Conservation (phyloP, 2,797 vertebrate genomes). For the Podarcis lilfordi region DNA sequence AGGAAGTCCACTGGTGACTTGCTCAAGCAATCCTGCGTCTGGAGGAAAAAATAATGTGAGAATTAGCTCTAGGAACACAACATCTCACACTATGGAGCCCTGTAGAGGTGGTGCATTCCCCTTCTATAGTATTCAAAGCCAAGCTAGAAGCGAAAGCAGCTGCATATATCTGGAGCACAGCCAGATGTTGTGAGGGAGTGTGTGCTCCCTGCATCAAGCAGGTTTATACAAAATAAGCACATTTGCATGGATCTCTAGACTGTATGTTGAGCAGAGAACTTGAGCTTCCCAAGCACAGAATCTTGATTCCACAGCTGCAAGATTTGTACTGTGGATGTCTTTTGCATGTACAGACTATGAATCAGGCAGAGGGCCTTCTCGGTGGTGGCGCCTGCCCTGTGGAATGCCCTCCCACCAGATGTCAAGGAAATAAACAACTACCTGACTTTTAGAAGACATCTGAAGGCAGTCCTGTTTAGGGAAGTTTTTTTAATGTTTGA, state of each 20-base stretch:
- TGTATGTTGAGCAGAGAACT: background rate
- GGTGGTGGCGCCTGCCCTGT: too few relatives aligned
- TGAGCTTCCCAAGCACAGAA: background rate
- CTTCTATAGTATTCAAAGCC: background rate
- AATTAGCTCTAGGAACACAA: background rate
- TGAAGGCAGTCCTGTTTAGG: too few relatives aligned
- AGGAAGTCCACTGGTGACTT: background rate
- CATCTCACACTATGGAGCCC: background rate
- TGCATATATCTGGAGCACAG: background rate
- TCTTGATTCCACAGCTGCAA: background rate
- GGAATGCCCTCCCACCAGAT: too few relatives aligned
- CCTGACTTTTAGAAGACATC: too few relatives aligned
- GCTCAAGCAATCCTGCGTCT: background rate
- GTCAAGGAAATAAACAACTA: too few relatives aligned
- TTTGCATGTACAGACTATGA: background rate
- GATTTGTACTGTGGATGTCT: background rate
- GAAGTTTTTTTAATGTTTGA: too few relatives aligned
- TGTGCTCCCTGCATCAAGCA: background rate
- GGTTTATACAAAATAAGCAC: background rate
- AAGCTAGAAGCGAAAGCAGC: background rate
- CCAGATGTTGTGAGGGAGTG: background rate
- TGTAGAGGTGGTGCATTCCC: background rate
- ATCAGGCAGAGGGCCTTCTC: background rate
- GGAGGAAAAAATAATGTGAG: background rate
- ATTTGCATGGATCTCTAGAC: background rate